Conservation (phyloP, 2,888 invertebrate species). For the Drosophila neotestacea region DNA sequence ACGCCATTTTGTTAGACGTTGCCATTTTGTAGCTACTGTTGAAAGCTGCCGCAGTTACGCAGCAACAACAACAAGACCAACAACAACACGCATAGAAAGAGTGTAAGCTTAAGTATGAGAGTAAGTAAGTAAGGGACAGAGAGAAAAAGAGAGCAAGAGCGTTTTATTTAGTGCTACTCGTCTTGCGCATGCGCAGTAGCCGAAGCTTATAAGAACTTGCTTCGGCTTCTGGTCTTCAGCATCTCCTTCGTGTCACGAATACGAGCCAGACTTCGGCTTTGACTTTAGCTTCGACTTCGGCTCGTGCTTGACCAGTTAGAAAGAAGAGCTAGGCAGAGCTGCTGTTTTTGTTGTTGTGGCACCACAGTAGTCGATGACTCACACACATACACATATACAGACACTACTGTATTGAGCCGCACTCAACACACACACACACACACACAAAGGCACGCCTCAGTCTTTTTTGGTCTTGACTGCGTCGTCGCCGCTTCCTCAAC, state of each 20-base stretch:
- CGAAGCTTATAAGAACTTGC: constrained; percentile 72
- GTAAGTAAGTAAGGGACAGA: background rate
- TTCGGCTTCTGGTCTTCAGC: constrained; percentile 85
- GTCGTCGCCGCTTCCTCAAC: constrained; percentile 75
- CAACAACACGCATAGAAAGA: constrained; percentile 22
- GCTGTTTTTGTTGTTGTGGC: constrained; percentile 44
- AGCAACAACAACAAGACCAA: constrained; percentile 16
- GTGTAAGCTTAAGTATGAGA: background rate
- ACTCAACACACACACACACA: constrained; percentile 52
- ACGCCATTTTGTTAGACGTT: constrained; percentile 73
- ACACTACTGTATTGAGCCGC: constrained; percentile 64
- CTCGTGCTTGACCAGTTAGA: constrained; percentile 69
- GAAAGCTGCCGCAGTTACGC: constrained; percentile 63
- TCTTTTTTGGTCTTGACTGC: constrained; percentile 59
- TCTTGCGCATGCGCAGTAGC: constrained; percentile 78
- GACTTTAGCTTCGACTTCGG: constrained; percentile 22
- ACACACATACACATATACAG: constrained; percentile 54
- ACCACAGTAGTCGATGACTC: constrained; percentile 70
- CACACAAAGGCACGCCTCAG: constrained; percentile 60
- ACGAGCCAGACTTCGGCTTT: constrained; percentile 58
- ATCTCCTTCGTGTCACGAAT: constrained; percentile 79
- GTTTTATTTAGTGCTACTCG: constrained; percentile 64
- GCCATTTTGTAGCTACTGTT: constrained; percentile 76
- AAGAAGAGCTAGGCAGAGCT: constrained; percentile 65
- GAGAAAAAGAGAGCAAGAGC: constrained; percentile 28